Evolutionary conservation across 2,797 vertebrate genomes (phyloP).

Genomic region (Hafferia zeledoni): DNA sequence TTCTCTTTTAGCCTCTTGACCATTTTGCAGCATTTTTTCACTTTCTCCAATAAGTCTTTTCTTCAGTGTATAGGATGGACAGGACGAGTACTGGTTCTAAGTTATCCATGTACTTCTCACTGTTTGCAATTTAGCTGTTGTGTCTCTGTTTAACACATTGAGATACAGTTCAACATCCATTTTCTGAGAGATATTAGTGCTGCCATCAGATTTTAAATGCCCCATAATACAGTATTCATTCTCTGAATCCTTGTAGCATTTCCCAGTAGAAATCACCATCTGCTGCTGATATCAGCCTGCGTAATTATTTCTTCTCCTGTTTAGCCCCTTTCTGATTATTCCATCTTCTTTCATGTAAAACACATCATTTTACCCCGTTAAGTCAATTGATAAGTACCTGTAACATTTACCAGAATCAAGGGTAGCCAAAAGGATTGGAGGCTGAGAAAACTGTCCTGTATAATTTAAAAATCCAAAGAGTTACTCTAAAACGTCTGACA

Average conservation of each 20-base stretch:
- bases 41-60: neutral
- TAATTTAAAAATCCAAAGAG: neutral
- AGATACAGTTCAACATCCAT: neutral
- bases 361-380: neutral
- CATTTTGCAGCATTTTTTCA: neutral
- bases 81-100: neutral
- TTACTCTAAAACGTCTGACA: neutral
- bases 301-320: constrained; percentile 28
- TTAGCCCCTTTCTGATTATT: neutral
- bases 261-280: constrained; percentile 72
- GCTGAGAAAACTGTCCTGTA: neutral
- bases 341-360: neutral
- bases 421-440: neutral
- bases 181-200: neutral
- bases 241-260: constrained; percentile 61
- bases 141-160: neutral
- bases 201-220: neutral
- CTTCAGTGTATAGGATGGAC: accelerated
- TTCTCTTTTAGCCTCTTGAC: neutral
- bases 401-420: neutral
- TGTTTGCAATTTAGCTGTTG: neutral
- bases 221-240: neutral
- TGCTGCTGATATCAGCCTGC: constrained; percentile 61
- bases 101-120: neutral
- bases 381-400: neutral